phyloP scores from a whole-genome alignment of 2,888 invertebrate genomes.

The Drosophila putrida region DNA sequence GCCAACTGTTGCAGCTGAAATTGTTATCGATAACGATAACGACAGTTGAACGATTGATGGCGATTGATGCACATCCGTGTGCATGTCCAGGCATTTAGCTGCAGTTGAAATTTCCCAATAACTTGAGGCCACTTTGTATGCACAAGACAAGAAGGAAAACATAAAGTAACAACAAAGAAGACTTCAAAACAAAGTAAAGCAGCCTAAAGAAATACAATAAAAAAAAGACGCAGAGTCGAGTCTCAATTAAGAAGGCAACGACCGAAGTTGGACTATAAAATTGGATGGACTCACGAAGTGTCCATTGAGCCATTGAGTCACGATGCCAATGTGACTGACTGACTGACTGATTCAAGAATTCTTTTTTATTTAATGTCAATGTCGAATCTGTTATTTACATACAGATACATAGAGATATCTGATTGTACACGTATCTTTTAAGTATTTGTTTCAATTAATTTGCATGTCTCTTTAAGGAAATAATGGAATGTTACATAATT shows the following conservation, averaged over 20 bases:
- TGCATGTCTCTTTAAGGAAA: neutral
- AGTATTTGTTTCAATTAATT: neutral
- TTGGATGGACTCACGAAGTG: constrained; percentile 55
- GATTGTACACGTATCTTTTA: neutral
- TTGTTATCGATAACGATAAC: constrained; percentile 1
- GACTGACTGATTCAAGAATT: constrained; percentile 40
- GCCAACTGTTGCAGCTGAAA: neutral
- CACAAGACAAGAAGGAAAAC: constrained; percentile 20
- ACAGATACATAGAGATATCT: neutral
- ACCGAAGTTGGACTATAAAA: constrained; percentile 56
- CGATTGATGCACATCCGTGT: constrained; percentile 30
- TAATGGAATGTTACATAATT: no score
- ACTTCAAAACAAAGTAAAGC: constrained; percentile 3
- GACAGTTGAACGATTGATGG: constrained; percentile 25
- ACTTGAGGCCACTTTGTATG: constrained; percentile 51
- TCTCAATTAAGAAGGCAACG: constrained; percentile 58
- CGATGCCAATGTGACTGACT: constrained; percentile 39
- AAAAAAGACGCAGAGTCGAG: constrained; percentile 5
- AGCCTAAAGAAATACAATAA: neutral
- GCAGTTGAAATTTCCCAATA: constrained; percentile 54
- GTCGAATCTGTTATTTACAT: constrained; percentile 17
- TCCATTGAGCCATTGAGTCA: constrained; percentile 38
- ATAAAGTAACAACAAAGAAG: neutral
- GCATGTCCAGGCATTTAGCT: constrained; percentile 23
- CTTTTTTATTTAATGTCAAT: constrained; percentile 39